These are phyloP conservation scores for Coelopa frigida DNA, from an alignment of 1,140 invertebrate genomes.

Conservation along the genomic window DNA sequence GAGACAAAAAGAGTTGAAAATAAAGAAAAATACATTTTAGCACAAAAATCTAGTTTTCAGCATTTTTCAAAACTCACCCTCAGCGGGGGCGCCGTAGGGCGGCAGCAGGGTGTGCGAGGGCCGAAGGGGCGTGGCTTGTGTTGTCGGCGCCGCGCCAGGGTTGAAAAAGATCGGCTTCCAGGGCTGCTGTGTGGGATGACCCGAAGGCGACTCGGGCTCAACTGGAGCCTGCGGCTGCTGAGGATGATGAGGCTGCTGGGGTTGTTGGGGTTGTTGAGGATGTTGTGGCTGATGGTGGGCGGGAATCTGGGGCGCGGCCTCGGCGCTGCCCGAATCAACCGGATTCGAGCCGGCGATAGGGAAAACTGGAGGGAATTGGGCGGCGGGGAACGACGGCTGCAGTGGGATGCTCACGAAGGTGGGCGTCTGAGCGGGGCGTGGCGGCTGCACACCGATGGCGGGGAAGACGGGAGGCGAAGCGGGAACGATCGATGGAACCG, in stretches of 20 bases:
- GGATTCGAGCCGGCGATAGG: slow-evolving; percentile 24
- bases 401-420: slow-evolving; percentile 16
- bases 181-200: slow-evolving; percentile 22
- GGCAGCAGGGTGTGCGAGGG: slow-evolving; percentile 33
- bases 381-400: slow-evolving; percentile 20
- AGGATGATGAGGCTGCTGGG: slow-evolving; percentile 4
- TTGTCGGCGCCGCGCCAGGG: slow-evolving; percentile 22
- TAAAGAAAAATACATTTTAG: background rate
- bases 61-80: slow-evolving; percentile 19
- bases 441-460: slow-evolving; percentile 28
- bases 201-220: slow-evolving; percentile 17
- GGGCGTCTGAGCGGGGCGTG: slow-evolving; percentile 31
- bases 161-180: slow-evolving; percentile 36
- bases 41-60: background rate
- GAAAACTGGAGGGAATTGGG: slow-evolving; percentile 26
- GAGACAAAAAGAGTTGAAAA: background rate
- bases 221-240: slow-evolving; percentile 15
- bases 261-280: slow-evolving; percentile 8
- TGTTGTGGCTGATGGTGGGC: slow-evolving; percentile 7
- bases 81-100: slow-evolving; percentile 32
- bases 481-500: slow-evolving; percentile 10
- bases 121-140: slow-evolving; percentile 12
- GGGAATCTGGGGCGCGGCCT: slow-evolving; percentile 37
- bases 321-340: slow-evolving; percentile 31
- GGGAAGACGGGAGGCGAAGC: slow-evolving; percentile 27